Evolutionary conservation across 2,888 invertebrate species (phyloP), one percentile per base, ranked within the genome.

Genomic region (Leptura quadrifasciata): DNA sequence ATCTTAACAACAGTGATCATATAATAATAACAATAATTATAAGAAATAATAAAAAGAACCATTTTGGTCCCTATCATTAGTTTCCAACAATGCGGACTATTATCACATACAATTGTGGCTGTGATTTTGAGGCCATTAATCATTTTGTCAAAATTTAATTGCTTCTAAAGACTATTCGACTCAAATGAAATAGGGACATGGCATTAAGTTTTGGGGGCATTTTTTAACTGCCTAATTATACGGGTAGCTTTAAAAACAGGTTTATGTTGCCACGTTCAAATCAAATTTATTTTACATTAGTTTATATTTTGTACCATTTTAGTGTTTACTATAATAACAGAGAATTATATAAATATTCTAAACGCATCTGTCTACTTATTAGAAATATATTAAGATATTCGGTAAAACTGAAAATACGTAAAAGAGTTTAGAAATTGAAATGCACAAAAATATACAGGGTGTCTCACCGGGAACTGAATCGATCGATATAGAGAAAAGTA

Each of bases 71-170:
- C 86, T 86, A 85, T 88, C 82, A 88, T 88, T 88, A 85, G 69
- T 69, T 69, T 69, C 69, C 82, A 80, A 82, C 83, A 84, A 83
- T 83, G 83, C 83, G 84, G 84, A 83, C 85, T 83, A 86, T 87
- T 87, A 87, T 86, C 85, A 86, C 84, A 85, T 85, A 84, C 84
- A 85, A 83, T 85, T 85, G 85, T 84, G 85, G 85, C 82, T 83
- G 83, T 85, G 85, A 85, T 86, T 86, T 85, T 84, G 77, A 80
- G 83, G 82, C 86, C 86, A 88, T 88, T 88, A 88, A 88, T 88
- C 88, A 88, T 88, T 87, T 87, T 88, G 87, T 88, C 87, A 87
- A 87, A 87, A 86, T 86, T 87, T 88, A 88, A 88, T 88, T 87
- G 87, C 87, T 84, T 84, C 81, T 85, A 84, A 87, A 86, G 84